These are phyloP conservation scores for Hiodon tergisus DNA, from an alignment of 2,113 vertebrate genomes.

Conservation along the genomic window DNA sequence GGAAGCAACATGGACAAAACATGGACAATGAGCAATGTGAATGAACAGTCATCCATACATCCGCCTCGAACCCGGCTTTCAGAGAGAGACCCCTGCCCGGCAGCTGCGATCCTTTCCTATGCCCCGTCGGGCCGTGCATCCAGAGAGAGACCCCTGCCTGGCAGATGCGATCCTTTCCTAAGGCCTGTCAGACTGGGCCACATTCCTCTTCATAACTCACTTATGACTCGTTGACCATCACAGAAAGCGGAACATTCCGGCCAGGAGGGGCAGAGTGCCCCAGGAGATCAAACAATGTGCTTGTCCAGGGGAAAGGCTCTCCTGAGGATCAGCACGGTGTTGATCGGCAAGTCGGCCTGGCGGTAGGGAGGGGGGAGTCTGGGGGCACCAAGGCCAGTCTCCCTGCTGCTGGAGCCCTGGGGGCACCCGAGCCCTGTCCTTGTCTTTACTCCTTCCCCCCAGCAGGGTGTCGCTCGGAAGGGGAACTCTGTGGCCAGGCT, in stretches of 20 bases:
- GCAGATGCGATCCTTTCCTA: constrained; percentile 24
- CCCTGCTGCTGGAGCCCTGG: background rate
- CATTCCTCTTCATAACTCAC: constrained; percentile 9
- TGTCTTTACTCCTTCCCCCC: background rate
- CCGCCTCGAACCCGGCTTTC: background rate
- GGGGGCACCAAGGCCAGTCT: background rate
- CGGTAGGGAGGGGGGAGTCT: background rate
- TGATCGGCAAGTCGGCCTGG: constrained; percentile 6
- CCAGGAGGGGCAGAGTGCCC: background rate
- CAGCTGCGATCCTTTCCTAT: constrained; percentile 25
- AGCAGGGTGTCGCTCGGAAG: background rate
- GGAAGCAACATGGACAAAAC: background rate
- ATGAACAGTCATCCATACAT: background rate
- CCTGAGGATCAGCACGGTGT: no score
- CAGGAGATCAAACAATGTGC: constrained; percentile 1
- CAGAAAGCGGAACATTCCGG: background rate
- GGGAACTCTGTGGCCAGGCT: background rate
- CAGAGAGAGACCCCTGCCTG: constrained; percentile 7
- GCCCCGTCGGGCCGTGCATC: background rate
- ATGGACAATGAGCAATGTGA: background rate
- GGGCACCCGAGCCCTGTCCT: background rate
- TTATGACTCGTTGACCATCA: constrained; percentile 6
- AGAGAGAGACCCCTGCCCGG: constrained; percentile 8
- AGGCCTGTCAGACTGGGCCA: constrained; percentile 7
- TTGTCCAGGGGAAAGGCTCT: background rate